phyloP scores from a whole-genome alignment of 2,113 vertebrate species.

The Bungarus multicinctus region DNA sequence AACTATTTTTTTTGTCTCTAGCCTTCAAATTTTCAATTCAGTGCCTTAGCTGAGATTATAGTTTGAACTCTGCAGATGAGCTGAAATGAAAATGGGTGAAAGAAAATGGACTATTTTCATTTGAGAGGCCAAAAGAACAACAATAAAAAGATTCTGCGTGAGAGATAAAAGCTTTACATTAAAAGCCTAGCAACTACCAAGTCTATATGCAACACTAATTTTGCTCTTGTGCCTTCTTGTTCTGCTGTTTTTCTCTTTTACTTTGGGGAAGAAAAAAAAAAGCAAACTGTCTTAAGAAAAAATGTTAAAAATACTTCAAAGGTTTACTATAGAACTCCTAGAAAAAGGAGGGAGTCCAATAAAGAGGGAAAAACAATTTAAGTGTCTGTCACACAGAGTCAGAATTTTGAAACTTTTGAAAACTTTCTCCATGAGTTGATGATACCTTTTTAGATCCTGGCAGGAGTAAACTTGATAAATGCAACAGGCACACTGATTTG shows the following conservation, averaged over 20 bases:
- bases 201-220: not conserved
- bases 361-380: not conserved
- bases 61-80: not conserved
- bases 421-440: constrained; percentile 7
- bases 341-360: constrained; percentile 8
- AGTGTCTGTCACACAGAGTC: not conserved
- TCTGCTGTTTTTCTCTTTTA: not conserved
- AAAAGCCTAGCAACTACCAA: not conserved
- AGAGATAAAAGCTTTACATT: not conserved
- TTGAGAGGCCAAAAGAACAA: not conserved
- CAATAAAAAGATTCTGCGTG: not conserved
- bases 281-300: not conserved
- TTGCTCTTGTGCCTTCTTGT: not conserved
- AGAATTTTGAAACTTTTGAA: not conserved
- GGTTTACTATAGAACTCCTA: not conserved
- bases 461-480: not conserved
- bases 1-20: not conserved
- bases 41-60: not conserved
- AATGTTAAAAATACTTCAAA: not conserved
- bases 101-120: not conserved
- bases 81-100: not conserved
- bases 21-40: not conserved
- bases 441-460: not conserved
- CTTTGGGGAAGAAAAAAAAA: not conserved
- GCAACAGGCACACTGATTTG: not conserved